A percentile compares a stretch with the other conserved stretches of the same genome.
phyloP scores from a whole-genome alignment of 2,797 vertebrate genomes.

The Pangasius djambal region DNA sequence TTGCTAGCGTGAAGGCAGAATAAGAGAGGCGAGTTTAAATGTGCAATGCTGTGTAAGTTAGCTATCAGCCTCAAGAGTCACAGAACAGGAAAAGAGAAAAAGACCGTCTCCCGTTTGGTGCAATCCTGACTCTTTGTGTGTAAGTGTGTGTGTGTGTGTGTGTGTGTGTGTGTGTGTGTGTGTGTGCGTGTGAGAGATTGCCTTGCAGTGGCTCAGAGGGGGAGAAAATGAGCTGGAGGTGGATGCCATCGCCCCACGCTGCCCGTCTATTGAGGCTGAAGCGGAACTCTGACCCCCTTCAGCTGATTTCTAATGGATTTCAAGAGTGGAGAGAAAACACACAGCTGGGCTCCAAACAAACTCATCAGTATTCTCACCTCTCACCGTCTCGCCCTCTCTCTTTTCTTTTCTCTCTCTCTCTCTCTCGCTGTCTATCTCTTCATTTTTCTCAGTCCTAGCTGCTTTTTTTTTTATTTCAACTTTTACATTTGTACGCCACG shows the following conservation, averaged over 20 bases:
- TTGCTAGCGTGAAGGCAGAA: background rate
- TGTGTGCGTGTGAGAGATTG: conserved; percentile 75
- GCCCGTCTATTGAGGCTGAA: conserved; percentile 67
- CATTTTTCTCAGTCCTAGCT: background rate
- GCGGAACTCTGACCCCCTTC: conserved; percentile 75
- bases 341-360: conserved; percentile 81
- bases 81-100: background rate
- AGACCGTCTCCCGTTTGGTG: background rate
- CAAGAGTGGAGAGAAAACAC: conserved; percentile 78
- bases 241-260: conserved; percentile 67
- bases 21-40: background rate
- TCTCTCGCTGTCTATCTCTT: background rate
- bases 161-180: conserved; percentile 64
- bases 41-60: background rate
- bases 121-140: background rate
- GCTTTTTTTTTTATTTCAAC: background rate
- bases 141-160: conserved; percentile 53
- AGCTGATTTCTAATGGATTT: conserved; percentile 82
- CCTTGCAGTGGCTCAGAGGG: conserved; percentile 69
- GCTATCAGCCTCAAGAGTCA: conserved; percentile 13
- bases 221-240: conserved; percentile 81
- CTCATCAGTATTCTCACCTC: conserved; percentile 76
- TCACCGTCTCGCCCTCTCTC: conserved; percentile 56
- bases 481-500: background rate
- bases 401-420: conserved; percentile 10